Percentiles rank a stretch among this genome's conserved stretches.
phyloP scores from a whole-genome alignment of 2,113 vertebrate species.

The Tragelaphus imberbis region DNA sequence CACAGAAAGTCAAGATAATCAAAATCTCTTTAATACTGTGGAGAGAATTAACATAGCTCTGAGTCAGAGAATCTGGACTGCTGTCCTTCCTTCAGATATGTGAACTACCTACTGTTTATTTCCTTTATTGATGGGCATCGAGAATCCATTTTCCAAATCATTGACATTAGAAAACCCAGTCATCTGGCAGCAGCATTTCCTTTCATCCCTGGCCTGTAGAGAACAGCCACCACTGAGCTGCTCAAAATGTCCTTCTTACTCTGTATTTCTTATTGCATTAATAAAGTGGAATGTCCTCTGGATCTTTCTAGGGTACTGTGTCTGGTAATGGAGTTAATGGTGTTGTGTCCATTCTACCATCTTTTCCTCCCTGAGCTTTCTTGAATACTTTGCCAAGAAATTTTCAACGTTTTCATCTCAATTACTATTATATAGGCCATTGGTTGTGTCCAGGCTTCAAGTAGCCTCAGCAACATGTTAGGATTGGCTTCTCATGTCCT shows the following conservation, averaged over 20 bases:
- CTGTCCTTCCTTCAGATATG: neutral
- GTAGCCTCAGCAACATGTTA: neutral
- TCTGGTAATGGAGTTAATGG: neutral
- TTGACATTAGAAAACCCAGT: neutral
- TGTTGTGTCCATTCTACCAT: neutral
- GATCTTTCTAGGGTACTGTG: neutral
- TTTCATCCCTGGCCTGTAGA: neutral
- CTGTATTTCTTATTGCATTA: neutral
- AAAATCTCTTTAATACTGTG: neutral
- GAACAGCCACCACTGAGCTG: neutral
- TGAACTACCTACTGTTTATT: neutral
- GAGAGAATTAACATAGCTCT: neutral
- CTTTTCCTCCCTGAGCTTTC: neutral
- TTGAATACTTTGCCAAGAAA: neutral
- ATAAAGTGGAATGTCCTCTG: neutral
- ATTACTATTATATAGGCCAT: neutral
- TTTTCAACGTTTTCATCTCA: neutral
- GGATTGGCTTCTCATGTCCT: neutral
- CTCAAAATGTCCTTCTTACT: neutral
- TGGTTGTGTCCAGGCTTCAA: neutral
- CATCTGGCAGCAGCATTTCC: neutral
- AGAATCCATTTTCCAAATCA: neutral
- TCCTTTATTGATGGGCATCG: neutral
- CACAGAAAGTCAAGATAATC: neutral
- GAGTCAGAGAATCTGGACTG: neutral